Base-by-base conservation (phyloP, 2,888 invertebrate species). In the Anthophora plumipes region DNA sequence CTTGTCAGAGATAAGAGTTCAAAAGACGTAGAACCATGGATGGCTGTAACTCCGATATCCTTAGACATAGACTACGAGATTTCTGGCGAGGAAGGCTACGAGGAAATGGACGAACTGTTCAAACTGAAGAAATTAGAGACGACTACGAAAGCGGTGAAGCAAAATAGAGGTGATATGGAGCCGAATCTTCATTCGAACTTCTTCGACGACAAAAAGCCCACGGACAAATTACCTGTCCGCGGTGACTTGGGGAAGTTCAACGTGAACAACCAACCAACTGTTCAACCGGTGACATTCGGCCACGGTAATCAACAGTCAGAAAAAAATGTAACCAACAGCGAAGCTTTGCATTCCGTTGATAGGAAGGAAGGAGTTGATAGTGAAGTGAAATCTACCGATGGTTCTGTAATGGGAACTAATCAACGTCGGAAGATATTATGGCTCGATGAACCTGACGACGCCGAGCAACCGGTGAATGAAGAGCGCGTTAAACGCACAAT, bases 121-220 rank as follows among this genome's bases (percentile, higher is more conserved):
- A 90, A 88, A 37, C 67, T 91, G 9, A 90, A 82, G 61, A 87
- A 84, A 67, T 68, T 86, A 25, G 90, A 89, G 55, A 78, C 82
- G 17, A 84, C 73, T 5, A 83, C 84, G 9, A 75, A 80, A 14
- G 77, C 72, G 11, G 61, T 77, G 8, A 86, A 71, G 52, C 82
- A 69, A 69, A 90, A 85, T 41, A 86, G 92, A 0, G 92, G 91
- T 22, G 92, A 92, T 77, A 92, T 92, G 50, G 89, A 89, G 55
- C 87, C 90, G 8, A 88, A 78, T 37, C 60, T 79, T n/a, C 69
- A 79, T 11, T 75, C 55, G 9, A 68, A 82, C 25, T 78, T 70
- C 50, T 73, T 54, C 41, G 57, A 41, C 12, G 67, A 50, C 17
- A 76, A 63, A 59, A 64, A 39, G 12, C 72, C 25, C 39, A 31